Percentiles rank a stretch among this genome's conserved stretches.
phyloP scores from a whole-genome alignment of 2,888 invertebrate genomes.

The Sclerodermus sp. region DNA sequence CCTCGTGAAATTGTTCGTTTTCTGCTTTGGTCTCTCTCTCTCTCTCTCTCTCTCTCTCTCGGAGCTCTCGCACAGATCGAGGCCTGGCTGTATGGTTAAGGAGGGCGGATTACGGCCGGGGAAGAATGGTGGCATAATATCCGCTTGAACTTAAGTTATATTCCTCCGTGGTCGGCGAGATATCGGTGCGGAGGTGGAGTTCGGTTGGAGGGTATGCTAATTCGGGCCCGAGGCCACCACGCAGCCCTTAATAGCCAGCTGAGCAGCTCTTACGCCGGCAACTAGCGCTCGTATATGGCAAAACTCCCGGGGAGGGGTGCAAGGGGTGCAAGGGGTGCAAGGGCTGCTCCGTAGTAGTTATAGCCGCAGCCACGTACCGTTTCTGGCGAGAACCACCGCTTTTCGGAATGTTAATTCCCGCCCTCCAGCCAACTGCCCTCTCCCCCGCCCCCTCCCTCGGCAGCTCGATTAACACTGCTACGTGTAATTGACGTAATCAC shows the following conservation, averaged over 20 bases:
- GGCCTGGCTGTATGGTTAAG: conserved; percentile 46
- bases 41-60: too few relatives aligned
- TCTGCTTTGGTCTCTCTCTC: conserved; percentile 20
- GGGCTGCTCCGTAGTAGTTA: background rate
- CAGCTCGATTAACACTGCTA: too few relatives aligned
- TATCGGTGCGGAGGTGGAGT: conserved; percentile 55
- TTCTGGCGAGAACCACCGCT: conserved; percentile 32
- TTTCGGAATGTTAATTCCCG: conserved; percentile 37
- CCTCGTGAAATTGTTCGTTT: conserved; percentile 16
- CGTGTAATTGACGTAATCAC: too few relatives aligned
- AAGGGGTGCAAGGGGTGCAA: background rate
- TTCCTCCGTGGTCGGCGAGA: conserved; percentile 43
- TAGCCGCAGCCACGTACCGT: background rate
- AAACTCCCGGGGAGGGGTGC: too few relatives aligned
- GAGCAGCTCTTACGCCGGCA: conserved; percentile 49
- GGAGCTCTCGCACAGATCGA: conserved; percentile 29
- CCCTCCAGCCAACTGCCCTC: conserved; percentile 1
- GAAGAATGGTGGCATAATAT: conserved; percentile 56
- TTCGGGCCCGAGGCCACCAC: conserved; percentile 56
- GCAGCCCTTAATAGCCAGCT: conserved; percentile 57
- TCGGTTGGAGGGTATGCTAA: conserved; percentile 54
- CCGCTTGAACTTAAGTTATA: conserved; percentile 55
- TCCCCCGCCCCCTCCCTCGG: too few relatives aligned
- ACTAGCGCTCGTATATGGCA: conserved; percentile 44
- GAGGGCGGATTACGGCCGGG: conserved; percentile 37